Evolutionary conservation across 2,797 vertebrate genomes (phyloP).

Genomic region (Spatula clypeata): DNA sequence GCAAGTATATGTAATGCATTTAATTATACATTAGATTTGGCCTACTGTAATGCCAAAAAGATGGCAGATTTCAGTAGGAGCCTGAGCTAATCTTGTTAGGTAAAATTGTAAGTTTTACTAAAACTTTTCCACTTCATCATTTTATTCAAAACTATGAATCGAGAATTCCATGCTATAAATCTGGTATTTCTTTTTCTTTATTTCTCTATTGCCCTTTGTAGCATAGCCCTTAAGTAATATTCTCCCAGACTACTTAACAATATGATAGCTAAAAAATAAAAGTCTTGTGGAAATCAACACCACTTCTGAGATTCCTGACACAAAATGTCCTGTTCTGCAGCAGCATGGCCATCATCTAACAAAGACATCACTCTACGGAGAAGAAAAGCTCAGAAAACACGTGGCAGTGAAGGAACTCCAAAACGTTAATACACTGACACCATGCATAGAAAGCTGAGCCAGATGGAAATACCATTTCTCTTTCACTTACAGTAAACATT

Average conservation of each 20-base stretch:
- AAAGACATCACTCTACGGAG: background rate
- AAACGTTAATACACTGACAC: background rate
- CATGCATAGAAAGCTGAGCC: background rate
- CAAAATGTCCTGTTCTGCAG: background rate
- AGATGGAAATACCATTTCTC: background rate
- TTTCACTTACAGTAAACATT: background rate
- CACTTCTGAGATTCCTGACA: background rate
- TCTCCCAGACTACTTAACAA: background rate
- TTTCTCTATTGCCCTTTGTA: background rate
- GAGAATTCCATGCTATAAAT: background rate
- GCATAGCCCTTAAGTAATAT: background rate
- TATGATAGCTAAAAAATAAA: background rate
- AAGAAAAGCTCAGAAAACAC: background rate
- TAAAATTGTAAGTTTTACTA: rapidly evolving
- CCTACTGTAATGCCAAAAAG: rapidly evolving
- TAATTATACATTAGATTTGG: background rate
- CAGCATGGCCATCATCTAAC: background rate
- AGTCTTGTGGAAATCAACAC: background rate
- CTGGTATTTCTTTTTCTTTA: background rate
- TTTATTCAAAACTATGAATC: background rate
- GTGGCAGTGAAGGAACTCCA: background rate
- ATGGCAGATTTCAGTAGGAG: background rate
- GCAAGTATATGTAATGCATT: background rate
- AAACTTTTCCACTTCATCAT: background rate
- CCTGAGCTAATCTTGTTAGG: background rate